Evolutionary conservation across 2,797 vertebrate species (phyloP), one percentile per base, ranked within the genome.

Genomic region (Enteromius trimaculatus): DNA sequence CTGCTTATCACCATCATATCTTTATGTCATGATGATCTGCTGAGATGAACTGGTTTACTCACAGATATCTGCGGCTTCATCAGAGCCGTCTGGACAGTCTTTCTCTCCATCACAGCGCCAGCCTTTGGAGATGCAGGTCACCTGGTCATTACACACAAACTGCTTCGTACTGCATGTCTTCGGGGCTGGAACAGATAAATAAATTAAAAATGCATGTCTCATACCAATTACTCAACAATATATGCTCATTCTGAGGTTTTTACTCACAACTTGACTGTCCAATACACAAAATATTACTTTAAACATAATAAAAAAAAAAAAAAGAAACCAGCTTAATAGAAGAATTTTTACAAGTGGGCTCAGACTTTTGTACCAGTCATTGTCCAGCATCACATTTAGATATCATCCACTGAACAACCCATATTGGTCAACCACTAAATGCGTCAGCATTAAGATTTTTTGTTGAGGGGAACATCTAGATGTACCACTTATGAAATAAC

Each of bases 91-190:
- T 1, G 97, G 97, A 92, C 98, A 99, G 93, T 99, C 98, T 90
- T 97, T 97, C 90, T 99, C 98, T 23, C 96, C 97, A 21, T 99
- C 98, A 64, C 97, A 99, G 83, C 97, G 95, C 98, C 98, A 99
- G 90, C 98, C 97, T 94, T 97, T 99, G 44, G 98, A 99, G 91
- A 99, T 97, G 90, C 98, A 99, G 76, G 97, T 99, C 82, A 97
- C 94, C 92, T 97, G 96, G 93, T 99, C 98, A 94, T 96, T 97
- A 89, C 98, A 99, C 75, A 96, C 96, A 95, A 99, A 99, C 92
- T 99, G 97, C 93, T 97, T 99, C n/a, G 97, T 95, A 91, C 95
- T 99, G 94, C 98, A 99, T 17, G 97, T 99, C 93, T 96, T 98
- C 82, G 96, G 95, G 90, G 90, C 98, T 98, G 85, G 29, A 91